These are phyloP conservation scores for Hololepta plana DNA, from an alignment of 2,888 invertebrate genomes.

Conservation along the genomic window DNA sequence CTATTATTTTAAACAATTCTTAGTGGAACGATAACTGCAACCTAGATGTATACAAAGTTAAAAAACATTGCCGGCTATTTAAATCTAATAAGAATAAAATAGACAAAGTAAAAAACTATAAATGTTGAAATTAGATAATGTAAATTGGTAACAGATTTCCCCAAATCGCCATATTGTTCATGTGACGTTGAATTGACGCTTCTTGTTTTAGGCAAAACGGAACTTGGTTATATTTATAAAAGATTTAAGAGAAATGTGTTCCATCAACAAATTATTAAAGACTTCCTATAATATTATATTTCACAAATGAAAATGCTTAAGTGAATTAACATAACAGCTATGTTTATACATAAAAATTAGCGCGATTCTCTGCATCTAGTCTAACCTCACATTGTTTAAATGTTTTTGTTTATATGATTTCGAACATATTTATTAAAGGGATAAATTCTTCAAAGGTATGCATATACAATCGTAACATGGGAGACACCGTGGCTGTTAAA, in stretches of 20 bases:
- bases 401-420: conserved; percentile 10
- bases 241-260: conserved; percentile 4
- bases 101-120: no score
- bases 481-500: conserved; percentile 21
- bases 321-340: background rate
- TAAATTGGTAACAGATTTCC: no score
- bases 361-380: conserved; percentile 6
- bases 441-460: conserved; percentile 11
- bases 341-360: background rate
- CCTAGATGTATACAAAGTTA: no score
- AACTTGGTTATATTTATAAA: no score
- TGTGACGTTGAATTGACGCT: conserved; percentile 9
- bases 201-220: conserved; percentile 6
- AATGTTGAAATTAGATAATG: no score
- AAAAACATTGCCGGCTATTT: no score
- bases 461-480: conserved; percentile 18
- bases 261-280: background rate
- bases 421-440: no score
- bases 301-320: background rate
- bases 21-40: no score
- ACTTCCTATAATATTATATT: conserved; percentile 1
- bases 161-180: conserved; percentile 13
- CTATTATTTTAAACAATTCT: no score
- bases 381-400: conserved; percentile 13
- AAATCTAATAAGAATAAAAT: no score